phyloP scores from a whole-genome alignment of 92 coral and sea anemone species.

The Desmophyllum pertusum region DNA sequence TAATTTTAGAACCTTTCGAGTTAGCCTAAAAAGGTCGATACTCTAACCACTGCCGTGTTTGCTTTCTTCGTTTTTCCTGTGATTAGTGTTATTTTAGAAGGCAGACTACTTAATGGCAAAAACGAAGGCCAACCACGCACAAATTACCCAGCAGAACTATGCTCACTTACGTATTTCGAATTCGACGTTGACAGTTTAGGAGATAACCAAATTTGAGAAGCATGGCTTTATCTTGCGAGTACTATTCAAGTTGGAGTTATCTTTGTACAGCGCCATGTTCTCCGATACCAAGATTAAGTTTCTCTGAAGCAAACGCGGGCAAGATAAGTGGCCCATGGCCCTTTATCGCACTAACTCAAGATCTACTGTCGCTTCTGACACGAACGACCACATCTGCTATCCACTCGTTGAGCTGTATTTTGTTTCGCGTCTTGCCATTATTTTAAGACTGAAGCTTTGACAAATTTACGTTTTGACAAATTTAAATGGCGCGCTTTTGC shows the following conservation, averaged over 20 bases:
- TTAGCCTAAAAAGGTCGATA: slow-evolving; percentile 18
- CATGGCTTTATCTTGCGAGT: slow-evolving; percentile 30
- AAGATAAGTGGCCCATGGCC: slow-evolving; percentile 30
- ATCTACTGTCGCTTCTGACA: slow-evolving; percentile 23
- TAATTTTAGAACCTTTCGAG: slow-evolving; percentile 26
- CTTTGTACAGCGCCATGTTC: slow-evolving; percentile 45
- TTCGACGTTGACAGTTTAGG: slow-evolving; percentile 24
- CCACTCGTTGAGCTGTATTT: not conserved
- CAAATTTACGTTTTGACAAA: not conserved
- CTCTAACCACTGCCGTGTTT: not conserved
- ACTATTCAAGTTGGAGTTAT: slow-evolving; percentile 46
- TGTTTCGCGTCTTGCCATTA: not conserved
- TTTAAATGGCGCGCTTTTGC: not conserved
- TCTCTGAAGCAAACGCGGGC: slow-evolving; percentile 15
- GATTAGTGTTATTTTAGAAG: not conserved
- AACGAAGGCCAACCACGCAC: not conserved
- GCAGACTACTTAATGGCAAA: not conserved
- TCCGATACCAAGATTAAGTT: slow-evolving; percentile 49
- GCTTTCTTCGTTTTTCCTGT: not conserved
- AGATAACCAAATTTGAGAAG: slow-evolving; percentile 49
- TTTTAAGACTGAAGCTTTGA: not conserved
- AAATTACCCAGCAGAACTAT: slow-evolving; percentile 18
- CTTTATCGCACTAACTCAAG: slow-evolving; percentile 35
- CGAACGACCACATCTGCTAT: slow-evolving; percentile 33
- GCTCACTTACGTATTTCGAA: slow-evolving; percentile 18